Evolutionary conservation across 2,888 invertebrate genomes (phyloP).

Genomic region (Lasioglossum oenotherae): DNA sequence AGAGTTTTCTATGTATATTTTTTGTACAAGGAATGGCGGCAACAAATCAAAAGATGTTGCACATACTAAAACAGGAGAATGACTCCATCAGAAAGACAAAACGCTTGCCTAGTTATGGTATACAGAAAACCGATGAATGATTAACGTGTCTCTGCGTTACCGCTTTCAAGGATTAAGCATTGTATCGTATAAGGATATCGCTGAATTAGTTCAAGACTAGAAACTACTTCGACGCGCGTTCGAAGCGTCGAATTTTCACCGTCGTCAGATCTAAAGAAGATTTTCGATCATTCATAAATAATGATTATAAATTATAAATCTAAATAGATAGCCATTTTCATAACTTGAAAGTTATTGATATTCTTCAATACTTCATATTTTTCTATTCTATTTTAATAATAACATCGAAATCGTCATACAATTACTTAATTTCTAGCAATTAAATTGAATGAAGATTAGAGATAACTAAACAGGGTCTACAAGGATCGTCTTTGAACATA

Average conservation of each 20-base stretch:
- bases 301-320: too few relatives aligned
- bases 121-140: conserved; percentile 18
- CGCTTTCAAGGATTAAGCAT: conserved; percentile 21
- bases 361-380: too few relatives aligned
- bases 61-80: background rate
- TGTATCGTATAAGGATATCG: conserved; percentile 27
- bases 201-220: conserved; percentile 41
- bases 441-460: too few relatives aligned
- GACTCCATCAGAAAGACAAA: conserved; percentile 24
- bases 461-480: too few relatives aligned
- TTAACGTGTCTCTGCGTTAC: conserved; percentile 34
- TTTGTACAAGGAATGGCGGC: background rate
- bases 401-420: too few relatives aligned
- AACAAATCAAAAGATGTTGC: background rate
- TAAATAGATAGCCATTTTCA: too few relatives aligned
- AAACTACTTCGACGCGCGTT: conserved; percentile 37
- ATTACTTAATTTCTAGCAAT: too few relatives aligned
- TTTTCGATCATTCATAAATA: too few relatives aligned
- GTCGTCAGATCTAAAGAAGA: background rate
- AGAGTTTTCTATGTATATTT: background rate
- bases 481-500: too few relatives aligned
- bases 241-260: background rate
- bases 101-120: conserved; percentile 23
- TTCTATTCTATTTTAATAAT: too few relatives aligned
- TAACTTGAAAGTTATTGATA: too few relatives aligned